Percentiles rank a stretch among this genome's conserved stretches.
phyloP scores from a whole-genome alignment of 2,888 invertebrate species.

The Calameuta pallipes region DNA sequence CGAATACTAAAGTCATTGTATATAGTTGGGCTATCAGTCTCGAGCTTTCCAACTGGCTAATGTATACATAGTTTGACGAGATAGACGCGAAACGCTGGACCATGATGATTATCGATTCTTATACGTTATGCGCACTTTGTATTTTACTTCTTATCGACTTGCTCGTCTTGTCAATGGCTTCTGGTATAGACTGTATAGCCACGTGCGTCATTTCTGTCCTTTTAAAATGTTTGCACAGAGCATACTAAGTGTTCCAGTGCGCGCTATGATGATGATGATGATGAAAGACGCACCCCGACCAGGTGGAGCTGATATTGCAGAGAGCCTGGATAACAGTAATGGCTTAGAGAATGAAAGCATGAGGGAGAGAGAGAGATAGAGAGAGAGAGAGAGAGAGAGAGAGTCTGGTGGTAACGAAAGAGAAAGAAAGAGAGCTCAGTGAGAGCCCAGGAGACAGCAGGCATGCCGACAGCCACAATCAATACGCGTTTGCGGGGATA shows the following conservation, averaged over 20 bases:
- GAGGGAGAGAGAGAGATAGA: neutral
- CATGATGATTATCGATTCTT: neutral
- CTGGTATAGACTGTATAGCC: neutral
- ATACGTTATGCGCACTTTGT: neutral
- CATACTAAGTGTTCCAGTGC: neutral
- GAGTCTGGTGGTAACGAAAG: neutral
- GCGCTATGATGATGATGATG: neutral
- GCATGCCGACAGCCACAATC: conserved; percentile 51
- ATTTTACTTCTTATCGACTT: neutral
- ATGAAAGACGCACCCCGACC: neutral
- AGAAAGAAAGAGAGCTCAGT: conserved; percentile 11
- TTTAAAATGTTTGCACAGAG: neutral
- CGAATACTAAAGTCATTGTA: neutral
- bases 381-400: neutral
- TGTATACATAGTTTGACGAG: too few species aligned
- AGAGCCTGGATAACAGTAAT: neutral
- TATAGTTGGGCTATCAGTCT: neutral
- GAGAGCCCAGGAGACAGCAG: conserved; percentile 11
- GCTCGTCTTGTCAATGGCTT: neutral
- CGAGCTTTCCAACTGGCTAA: neutral
- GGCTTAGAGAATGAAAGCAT: neutral
- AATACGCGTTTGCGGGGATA: conserved; percentile 57
- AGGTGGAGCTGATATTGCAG: neutral
- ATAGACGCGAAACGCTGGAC: neutral
- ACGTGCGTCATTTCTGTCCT: neutral